Evolutionary conservation across 2,888 invertebrate species (phyloP).

Genomic region (Parascotia fuliginaria): DNA sequence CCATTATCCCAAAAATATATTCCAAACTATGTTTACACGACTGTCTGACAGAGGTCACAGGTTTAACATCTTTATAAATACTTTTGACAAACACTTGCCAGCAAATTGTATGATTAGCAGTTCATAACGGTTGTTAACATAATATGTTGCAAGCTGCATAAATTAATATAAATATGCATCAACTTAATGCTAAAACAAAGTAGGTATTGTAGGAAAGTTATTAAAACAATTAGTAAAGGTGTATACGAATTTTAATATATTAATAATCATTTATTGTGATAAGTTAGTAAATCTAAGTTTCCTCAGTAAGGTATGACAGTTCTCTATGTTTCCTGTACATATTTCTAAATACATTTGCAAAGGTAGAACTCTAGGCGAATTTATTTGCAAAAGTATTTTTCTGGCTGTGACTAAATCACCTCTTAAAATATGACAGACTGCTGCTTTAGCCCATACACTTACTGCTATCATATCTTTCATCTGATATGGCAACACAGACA

Average conservation of each 20-base stretch:
- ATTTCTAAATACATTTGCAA: conserved; percentile 86
- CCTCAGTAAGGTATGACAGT: conserved; percentile 76
- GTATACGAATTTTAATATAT: conserved; percentile 34
- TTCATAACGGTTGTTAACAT: too few species aligned
- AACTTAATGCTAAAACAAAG: neutral
- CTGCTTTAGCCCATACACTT: conserved; percentile 83
- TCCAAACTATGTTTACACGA: too few species aligned
- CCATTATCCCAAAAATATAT: too few species aligned
- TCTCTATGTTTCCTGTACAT: conserved; percentile 81
- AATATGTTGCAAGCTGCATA: too few species aligned
- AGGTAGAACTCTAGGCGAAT: conserved; percentile 77
- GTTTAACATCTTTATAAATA: too few species aligned
- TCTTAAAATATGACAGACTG: conserved; percentile 78
- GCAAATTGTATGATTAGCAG: too few species aligned
- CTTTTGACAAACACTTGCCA: too few species aligned
- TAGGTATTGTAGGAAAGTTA: too few species aligned
- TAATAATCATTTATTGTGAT: conserved; percentile 50
- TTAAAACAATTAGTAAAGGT: conserved; percentile 2
- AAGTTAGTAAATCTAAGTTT: conserved; percentile 69
- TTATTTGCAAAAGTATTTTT: conserved; percentile 79
- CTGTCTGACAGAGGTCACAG: too few species aligned
- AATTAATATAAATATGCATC: too few species aligned
- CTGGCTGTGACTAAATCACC: conserved; percentile 79
- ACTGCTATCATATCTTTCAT: conserved; percentile 80
- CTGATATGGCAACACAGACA: conserved; percentile 73